Evolutionary conservation across 2,797 vertebrate genomes (phyloP).

Genomic region (Pitangus sulphuratus): DNA sequence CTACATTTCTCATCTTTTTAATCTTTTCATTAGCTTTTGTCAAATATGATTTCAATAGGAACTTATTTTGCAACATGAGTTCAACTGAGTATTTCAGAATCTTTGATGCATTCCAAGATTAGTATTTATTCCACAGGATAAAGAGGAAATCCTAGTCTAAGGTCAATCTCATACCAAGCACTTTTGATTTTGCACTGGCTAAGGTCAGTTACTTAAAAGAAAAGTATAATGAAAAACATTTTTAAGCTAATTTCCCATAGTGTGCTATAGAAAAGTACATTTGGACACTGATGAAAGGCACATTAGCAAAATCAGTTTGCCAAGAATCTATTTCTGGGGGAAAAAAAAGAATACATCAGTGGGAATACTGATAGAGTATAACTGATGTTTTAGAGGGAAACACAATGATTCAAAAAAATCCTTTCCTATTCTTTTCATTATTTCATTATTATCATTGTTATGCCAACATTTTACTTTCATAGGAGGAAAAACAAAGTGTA

Average conservation of each 20-base stretch:
- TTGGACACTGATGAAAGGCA: not conserved
- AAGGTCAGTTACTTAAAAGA: not conserved
- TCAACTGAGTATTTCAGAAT: conserved; percentile 1
- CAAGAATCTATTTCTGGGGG: not conserved
- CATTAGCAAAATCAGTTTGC: not conserved
- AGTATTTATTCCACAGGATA: conserved; percentile 33
- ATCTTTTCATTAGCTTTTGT: not conserved
- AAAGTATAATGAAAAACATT: not conserved
- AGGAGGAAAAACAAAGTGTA: not conserved
- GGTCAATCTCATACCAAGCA: not conserved
- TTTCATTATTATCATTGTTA: not conserved
- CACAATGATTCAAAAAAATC: not conserved
- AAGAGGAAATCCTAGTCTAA: conserved; percentile 34
- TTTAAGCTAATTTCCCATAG: not conserved
- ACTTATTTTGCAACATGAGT: conserved; percentile 2
- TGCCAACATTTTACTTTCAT: not conserved
- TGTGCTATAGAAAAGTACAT: not conserved
- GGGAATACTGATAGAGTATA: not conserved
- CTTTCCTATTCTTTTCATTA: not conserved
- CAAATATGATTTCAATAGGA: not conserved
- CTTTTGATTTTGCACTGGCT: conserved; percentile 21
- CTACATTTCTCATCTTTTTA: not conserved
- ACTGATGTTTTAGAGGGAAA: not conserved
- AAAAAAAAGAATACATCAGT: not conserved
- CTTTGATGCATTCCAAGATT: not conserved